These are phyloP conservation scores for Watsonalla cultraria DNA, from an alignment of 2,888 invertebrate genomes.

Conservation along the genomic window DNA sequence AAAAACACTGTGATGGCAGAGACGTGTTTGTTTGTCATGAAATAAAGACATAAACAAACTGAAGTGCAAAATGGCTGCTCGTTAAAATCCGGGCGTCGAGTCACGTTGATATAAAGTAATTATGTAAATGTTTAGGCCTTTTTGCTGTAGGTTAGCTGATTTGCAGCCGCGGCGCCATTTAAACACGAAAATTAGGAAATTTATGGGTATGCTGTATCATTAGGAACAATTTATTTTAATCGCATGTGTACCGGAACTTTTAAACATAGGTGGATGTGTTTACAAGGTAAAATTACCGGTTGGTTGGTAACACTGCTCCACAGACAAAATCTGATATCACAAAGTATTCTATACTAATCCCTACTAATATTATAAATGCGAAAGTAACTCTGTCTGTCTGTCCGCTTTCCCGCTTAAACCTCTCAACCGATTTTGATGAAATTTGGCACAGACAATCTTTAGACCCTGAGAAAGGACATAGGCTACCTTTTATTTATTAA, in stretches of 20 bases:
- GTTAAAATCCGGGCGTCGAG: slow-evolving; percentile 67
- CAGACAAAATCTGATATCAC: too few species aligned
- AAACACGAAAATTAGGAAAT: slow-evolving; percentile 2
- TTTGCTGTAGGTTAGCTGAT: slow-evolving; percentile 65
- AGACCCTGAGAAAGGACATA: too few species aligned
- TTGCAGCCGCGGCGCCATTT: slow-evolving; percentile 24
- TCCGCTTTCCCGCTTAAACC: too few species aligned
- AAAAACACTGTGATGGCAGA: slow-evolving; percentile 12
- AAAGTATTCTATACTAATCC: too few species aligned
- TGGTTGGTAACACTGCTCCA: too few species aligned
- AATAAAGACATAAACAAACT: slow-evolving; percentile 5
- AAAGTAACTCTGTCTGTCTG: too few species aligned
- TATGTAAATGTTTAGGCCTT: slow-evolving; percentile 65
- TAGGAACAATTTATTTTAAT: not conserved
- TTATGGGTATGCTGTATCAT: not conserved
- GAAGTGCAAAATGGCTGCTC: slow-evolving; percentile 34
- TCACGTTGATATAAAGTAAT: slow-evolving; percentile 71
- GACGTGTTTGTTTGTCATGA: slow-evolving; percentile 21
- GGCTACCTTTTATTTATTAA: too few species aligned
- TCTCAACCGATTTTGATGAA: too few species aligned
- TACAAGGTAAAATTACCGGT: too few species aligned
- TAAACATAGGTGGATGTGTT: too few species aligned
- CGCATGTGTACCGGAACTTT: not conserved
- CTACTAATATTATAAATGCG: too few species aligned
- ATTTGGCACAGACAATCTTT: too few species aligned